Base-by-base conservation (phyloP, 2,888 invertebrate genomes). In the Halocaridina rubra region DNA sequence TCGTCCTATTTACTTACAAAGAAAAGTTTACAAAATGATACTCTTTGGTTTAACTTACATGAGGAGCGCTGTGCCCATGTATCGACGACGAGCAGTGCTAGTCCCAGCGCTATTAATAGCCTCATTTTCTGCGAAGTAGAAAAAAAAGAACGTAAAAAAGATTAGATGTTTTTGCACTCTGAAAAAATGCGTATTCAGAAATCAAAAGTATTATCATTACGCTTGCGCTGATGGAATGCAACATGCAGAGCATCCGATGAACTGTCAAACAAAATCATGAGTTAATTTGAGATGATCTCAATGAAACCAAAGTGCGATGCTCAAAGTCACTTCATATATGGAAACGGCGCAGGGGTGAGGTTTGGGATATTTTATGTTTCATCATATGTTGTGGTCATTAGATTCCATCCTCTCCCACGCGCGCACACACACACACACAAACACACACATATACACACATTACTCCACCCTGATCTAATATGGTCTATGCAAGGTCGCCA, bases 41-140 rank as follows among this genome's bases (percentile, higher is more conserved):
- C 1, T 61, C 19, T 19, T n/a, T 16, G 7, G 24, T 24, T 8
- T 24, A 16, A 61, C 76, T 77, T 39, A 77, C 76, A 77, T 30
- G 61, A 61, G 10, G 46, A 53, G 10, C 32, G 76, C 19, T 77
- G 76, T 7, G 39, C 76, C 76, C 76, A 77, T 5, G 32, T 59
- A 19, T 30, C 76, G 19, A 59, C 59, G 27, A 39, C 61, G 4
- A 77, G 32, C 76, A 77, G 76, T 19, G 57, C n/a, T 13, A 77
- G 27, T 10, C 76, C 61, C 16, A 77, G 3, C 8, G 61, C 59
- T 61, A 77, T 22, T 32, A 77, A 53, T 53, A 53, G 19, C 53
- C 53, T 16, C 53, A 53, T 53, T 53, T 53, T 19, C 19, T n/a
- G n/a, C n/a, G n/a, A 16, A n/a, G 53, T 53, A 1, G 16, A 53